A percentile compares a stretch with the other conserved stretches of the same genome.
These are phyloP conservation scores for Oncopodura yosiiana DNA, from an alignment of 1,140 invertebrate species.

Conservation along the genomic window DNA sequence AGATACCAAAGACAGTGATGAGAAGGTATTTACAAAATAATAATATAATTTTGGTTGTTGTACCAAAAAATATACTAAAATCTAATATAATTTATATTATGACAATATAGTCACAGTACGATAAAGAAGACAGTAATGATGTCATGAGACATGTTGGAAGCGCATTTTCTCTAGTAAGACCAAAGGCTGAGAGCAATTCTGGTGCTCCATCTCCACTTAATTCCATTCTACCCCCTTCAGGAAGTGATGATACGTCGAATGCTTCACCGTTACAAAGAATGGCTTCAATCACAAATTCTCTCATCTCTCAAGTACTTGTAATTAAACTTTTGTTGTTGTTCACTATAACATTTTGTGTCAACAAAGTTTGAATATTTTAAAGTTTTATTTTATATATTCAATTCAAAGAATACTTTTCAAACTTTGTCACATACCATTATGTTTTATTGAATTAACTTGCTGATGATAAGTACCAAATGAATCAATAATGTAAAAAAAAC, in stretches of 20 bases:
- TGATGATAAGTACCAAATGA: no score
- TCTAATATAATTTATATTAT: neutral
- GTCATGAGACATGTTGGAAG: constrained; percentile 67
- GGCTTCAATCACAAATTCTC: constrained; percentile 93
- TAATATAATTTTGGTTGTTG: neutral
- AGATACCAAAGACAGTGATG: constrained; percentile 32
- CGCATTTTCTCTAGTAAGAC: constrained; percentile 71
- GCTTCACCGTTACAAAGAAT: constrained; percentile 89
- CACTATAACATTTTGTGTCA: neutral
- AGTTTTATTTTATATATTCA: neutral
- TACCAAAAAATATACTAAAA: constrained; percentile 4
- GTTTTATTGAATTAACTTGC: no score
- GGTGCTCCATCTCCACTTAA: constrained; percentile 53
- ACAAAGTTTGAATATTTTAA: neutral
- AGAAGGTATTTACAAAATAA: constrained; percentile 21
- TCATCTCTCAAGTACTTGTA: constrained; percentile 72
- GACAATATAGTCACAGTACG: constrained; percentile 16
- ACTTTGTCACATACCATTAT: no score
- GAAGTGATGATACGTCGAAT: constrained; percentile 64
- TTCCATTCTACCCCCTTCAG: constrained; percentile 65
- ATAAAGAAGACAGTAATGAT: constrained; percentile 32
- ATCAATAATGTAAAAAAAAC: neutral
- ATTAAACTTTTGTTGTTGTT: no score
- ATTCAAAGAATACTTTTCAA: no score
- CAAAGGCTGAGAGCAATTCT: constrained; percentile 48